Evolutionary conservation across 2,113 vertebrate species (phyloP).

Genomic region (Sceloporus undulatus): DNA sequence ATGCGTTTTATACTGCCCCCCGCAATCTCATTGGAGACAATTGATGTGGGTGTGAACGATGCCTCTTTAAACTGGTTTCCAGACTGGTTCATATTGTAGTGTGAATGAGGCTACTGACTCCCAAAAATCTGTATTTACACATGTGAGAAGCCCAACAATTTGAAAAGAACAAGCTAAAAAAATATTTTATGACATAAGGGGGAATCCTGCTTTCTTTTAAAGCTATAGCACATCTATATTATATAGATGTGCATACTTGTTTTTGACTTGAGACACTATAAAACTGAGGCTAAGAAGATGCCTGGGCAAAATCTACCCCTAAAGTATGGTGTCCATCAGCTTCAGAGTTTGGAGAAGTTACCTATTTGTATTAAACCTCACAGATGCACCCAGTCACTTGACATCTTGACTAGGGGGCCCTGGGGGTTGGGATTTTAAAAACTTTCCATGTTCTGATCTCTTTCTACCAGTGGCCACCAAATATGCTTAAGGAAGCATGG

Average conservation of each 20-base stretch:
- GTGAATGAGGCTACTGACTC: neutral
- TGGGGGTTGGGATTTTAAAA: too few relatives aligned
- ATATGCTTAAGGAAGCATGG: neutral
- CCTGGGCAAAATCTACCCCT: neutral
- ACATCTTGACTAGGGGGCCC: too few relatives aligned
- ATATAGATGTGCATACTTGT: neutral
- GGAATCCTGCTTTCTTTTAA: neutral
- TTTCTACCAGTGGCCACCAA: neutral
- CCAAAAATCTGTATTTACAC: neutral
- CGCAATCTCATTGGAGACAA: too few relatives aligned
- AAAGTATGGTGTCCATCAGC: neutral
- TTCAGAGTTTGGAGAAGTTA: neutral
- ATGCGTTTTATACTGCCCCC: too few relatives aligned
- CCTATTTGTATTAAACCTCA: too few relatives aligned
- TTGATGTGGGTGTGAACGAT: too few relatives aligned
- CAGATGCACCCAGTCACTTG: too few relatives aligned
- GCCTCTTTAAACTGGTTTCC: too few relatives aligned
- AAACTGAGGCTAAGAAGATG: neutral
- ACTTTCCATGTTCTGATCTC: too few relatives aligned
- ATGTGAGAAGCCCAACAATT: neutral
- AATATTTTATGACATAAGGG: neutral
- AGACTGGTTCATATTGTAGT: too few relatives aligned
- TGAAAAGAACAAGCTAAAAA: slow-evolving; percentile 1
- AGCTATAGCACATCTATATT: neutral
- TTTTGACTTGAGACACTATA: neutral